phyloP scores from a whole-genome alignment of 2,113 vertebrate species.

The Tor tambroides region DNA sequence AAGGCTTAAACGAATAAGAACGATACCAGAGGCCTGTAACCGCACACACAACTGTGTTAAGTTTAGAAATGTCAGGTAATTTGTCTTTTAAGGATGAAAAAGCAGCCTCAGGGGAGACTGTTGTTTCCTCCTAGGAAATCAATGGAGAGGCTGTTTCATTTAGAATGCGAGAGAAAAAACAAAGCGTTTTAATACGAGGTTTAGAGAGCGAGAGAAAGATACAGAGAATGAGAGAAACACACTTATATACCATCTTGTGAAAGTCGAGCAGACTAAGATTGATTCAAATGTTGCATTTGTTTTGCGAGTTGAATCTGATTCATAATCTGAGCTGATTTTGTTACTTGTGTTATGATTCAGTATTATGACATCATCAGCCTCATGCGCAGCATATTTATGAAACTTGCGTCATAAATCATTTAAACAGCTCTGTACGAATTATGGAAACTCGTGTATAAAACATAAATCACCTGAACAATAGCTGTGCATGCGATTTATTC shows the following conservation, averaged over 20 bases:
- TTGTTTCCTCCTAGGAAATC: conserved; percentile 42
- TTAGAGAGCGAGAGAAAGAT: neutral
- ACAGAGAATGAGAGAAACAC: neutral
- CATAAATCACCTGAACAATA: too few species aligned
- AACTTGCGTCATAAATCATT: neutral
- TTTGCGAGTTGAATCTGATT: neutral
- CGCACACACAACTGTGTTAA: conserved; percentile 19
- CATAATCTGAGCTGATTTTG: neutral
- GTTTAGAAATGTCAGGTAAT: conserved; percentile 44
- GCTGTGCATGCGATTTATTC: neutral
- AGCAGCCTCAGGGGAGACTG: conserved; percentile 31
- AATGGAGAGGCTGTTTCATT: conserved; percentile 40
- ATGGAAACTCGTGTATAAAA: neutral
- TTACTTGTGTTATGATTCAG: neutral
- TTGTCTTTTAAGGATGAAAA: conserved; percentile 40
- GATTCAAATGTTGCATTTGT: conserved; percentile 31
- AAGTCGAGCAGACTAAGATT: neutral
- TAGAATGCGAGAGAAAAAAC: conserved; percentile 12
- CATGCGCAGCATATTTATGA: neutral
- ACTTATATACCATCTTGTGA: neutral
- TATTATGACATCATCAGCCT: conserved; percentile 1
- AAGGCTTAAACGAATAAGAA: conserved; percentile 40
- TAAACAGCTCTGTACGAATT: neutral
- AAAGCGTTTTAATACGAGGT: conserved; percentile 15
- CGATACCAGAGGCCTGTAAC: conserved; percentile 24